phyloP scores from a whole-genome alignment of 37 sponge, comb jelly and placozoan genomes.

The Beroe forskalii region DNA sequence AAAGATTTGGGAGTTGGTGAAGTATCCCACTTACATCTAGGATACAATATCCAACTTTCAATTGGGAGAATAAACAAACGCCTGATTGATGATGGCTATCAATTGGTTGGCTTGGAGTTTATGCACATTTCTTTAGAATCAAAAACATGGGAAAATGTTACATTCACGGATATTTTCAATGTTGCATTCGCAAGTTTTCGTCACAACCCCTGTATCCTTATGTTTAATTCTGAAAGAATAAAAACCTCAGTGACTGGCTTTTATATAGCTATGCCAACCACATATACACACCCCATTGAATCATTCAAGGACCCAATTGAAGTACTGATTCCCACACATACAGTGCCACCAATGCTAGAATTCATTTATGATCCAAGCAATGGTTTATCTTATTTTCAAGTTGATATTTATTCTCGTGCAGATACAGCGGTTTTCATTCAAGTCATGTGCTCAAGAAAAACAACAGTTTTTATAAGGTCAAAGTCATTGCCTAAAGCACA shows the following conservation, averaged over 20 bases:
- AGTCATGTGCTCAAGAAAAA: not conserved
- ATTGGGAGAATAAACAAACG: not conserved
- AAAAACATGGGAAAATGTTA: not conserved
- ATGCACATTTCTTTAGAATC: not conserved
- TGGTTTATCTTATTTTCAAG: not conserved
- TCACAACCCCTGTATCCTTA: slow-evolving; percentile 1
- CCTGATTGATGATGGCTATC: not conserved
- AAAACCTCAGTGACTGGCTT: not conserved
- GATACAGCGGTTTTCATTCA: not conserved
- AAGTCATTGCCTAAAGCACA: not conserved
- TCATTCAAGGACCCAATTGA: not conserved
- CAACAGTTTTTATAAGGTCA: not conserved
- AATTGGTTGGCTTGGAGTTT: not conserved
- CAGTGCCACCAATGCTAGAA: not conserved
- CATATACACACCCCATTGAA: not conserved
- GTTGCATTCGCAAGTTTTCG: not conserved
- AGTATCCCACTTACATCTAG: not conserved
- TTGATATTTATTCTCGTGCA: not conserved
- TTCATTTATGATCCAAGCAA: slow-evolving; percentile 18
- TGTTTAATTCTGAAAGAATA: not conserved
- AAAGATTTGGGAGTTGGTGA: not conserved
- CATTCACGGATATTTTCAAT: not conserved
- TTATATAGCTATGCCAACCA: not conserved
- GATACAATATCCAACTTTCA: not conserved
- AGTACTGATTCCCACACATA: not conserved